phyloP scores from a whole-genome alignment of 2,797 vertebrate species.

The Enteromius trimaculatus region DNA sequence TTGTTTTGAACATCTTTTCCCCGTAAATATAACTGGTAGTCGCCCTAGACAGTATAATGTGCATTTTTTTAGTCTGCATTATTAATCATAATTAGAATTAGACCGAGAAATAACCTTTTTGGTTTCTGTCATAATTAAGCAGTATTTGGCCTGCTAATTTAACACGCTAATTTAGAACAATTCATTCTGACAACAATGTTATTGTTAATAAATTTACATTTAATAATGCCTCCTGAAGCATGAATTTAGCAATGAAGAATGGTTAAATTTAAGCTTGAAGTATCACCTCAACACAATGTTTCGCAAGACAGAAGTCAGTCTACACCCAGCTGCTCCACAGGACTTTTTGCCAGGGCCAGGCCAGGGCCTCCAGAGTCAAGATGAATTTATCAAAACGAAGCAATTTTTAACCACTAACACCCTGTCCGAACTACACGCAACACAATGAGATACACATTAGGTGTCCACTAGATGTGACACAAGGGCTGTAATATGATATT shows the following conservation, averaged over 20 bases:
- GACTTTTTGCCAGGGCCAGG: not conserved
- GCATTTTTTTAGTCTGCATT: not conserved
- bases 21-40: not conserved
- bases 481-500: too few relatives aligned
- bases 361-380: not conserved
- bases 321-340: not conserved
- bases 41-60: not conserved
- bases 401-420: not conserved
- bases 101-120: not conserved
- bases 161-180: not conserved
- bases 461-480: too few relatives aligned
- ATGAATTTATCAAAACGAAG: not conserved
- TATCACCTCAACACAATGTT: not conserved
- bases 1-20: not conserved
- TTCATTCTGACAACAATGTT: not conserved
- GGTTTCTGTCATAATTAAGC: not conserved
- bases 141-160: not conserved
- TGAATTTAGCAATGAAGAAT: not conserved
- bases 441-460: too few relatives aligned
- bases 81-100: not conserved
- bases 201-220: not conserved
- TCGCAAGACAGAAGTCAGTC: not conserved
- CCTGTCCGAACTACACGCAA: too few relatives aligned
- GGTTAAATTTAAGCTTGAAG: not conserved
- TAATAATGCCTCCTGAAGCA: not conserved